Evolutionary conservation across 2,888 invertebrate species (phyloP), one percentile per base, ranked within the genome.

Genomic region (Folsomia manolachei): DNA sequence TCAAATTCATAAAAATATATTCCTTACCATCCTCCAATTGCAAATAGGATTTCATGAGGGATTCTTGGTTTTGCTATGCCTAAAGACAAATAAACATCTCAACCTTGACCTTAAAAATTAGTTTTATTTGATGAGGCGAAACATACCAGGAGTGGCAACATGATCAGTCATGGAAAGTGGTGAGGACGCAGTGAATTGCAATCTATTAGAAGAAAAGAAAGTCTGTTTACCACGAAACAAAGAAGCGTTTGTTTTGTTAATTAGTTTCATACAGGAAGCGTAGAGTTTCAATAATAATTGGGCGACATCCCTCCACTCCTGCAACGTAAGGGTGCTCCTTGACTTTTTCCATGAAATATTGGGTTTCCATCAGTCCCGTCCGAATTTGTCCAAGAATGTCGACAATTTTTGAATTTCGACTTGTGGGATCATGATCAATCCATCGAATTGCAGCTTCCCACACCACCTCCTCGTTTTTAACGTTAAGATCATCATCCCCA

Each of bases 21-120:
- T n/a, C n/a, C 27, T 25, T 26, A 73, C 75, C 75, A 75, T 24
- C 75, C 75, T 51, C 92, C 92, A 75, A 92, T 89, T 0, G 90
- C 93, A 83, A 95, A 94, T 9, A 95, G 86, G 23, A 95, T 91
- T 84, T 94, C 94, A 82, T 93, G 93, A 0, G 95, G 95, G 2
- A 95, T 89, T 74, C 95, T 86, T 0, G 85, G 84, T 1, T 83
- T 77, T 0, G 93, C 94, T 70, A 94, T 89, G n/a, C n/a, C n/a
- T n/a, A n/a, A n/a, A n/a, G n/a, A n/a, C n/a, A n/a, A n/a, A n/a
- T n/a, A n/a, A n/a, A n/a, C n/a, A n/a, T n/a, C n/a, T n/a, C n/a
- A n/a, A n/a, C n/a, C n/a, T n/a, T n/a, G n/a, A n/a, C n/a, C n/a
- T n/a, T n/a, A n/a, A n/a, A n/a, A n/a, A n/a, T n/a, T n/a, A n/a